phyloP scores from a whole-genome alignment of 1,140 invertebrate genomes.

The Zaprionus kolodkinae region DNA sequence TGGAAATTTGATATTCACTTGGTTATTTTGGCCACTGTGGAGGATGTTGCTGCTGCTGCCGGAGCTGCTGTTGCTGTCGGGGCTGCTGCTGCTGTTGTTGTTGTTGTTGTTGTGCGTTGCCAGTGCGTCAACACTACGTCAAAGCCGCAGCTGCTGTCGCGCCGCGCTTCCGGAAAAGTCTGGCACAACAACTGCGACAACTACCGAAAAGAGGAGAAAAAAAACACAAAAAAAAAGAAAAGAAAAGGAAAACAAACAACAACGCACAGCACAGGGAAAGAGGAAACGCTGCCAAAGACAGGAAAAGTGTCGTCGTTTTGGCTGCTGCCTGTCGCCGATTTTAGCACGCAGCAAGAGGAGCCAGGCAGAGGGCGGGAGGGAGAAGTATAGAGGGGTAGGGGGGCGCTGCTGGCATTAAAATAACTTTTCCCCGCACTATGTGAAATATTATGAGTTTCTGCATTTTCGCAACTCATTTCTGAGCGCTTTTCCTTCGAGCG shows the following conservation, averaged over 20 bases:
- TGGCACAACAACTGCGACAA: conserved; percentile 64
- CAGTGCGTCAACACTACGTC: conserved; percentile 74
- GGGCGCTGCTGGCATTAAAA: conserved; percentile 58
- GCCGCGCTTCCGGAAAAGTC: conserved; percentile 81
- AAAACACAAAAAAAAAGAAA: conserved; percentile 1
- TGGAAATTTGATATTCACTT: conserved; percentile 43
- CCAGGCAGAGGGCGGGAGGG: neutral
- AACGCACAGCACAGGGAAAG: conserved; percentile 26
- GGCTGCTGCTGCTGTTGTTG: conserved; percentile 15
- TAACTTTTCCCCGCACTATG: conserved; percentile 70
- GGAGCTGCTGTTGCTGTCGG: conserved; percentile 8
- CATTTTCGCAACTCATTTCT: conserved; percentile 61
- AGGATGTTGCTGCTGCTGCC: conserved; percentile 27
- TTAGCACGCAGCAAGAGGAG: conserved; percentile 44
- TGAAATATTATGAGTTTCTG: conserved; percentile 65
- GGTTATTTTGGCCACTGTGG: conserved; percentile 55
- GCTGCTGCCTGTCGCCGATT: conserved; percentile 67
- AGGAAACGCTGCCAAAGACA: conserved; percentile 74
- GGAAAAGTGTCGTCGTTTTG: conserved; percentile 74
- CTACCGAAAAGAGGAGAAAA: conserved; percentile 28
- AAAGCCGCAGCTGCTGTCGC: conserved; percentile 75
- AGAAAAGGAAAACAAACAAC: conserved; percentile 29
- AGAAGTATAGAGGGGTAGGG: neutral
- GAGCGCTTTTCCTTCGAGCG: conserved; percentile 75
- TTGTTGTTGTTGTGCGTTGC: conserved; percentile 31